Conservation (phyloP, 2,888 invertebrate species). For the Selenia dentaria region DNA sequence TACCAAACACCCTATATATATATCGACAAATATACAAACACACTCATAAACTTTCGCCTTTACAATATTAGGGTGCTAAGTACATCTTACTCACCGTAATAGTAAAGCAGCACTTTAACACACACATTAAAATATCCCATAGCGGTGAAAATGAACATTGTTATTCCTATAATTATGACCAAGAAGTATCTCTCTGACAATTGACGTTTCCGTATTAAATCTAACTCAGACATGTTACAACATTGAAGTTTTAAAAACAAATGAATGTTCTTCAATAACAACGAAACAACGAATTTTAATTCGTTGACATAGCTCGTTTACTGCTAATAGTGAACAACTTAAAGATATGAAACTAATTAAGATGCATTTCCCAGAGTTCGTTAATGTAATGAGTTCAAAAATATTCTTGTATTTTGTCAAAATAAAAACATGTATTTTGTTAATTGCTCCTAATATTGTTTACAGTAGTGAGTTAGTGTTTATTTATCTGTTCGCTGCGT, state of each 20-base stretch:
- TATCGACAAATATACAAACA: too few species aligned
- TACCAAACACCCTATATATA: too few species aligned
- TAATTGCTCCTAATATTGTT: neutral
- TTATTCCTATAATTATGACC: conserved; percentile 34
- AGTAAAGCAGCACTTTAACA: conserved; percentile 56
- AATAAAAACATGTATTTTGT: neutral
- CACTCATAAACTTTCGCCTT: too few species aligned
- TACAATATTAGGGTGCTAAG: too few species aligned
- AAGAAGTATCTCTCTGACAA: conserved; percentile 34
- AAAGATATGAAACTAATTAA: conserved; percentile 24
- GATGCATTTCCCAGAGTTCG: conserved; percentile 19
- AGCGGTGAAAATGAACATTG: conserved; percentile 41
- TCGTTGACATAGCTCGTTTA: conserved; percentile 11
- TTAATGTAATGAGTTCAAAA: conserved; percentile 24
- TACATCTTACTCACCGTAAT: conserved; percentile 62
- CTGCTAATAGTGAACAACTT: conserved; percentile 7
- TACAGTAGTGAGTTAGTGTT: too few species aligned
- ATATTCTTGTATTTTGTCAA: conserved; percentile 10
- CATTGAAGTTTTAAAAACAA: conserved; percentile 13
- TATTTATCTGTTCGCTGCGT: neutral
- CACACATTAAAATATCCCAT: conserved; percentile 53
- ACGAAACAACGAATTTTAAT: neutral
- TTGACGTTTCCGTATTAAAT: conserved; percentile 12
- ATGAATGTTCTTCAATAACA: conserved; percentile 10
- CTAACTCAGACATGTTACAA: conserved; percentile 31